phyloP scores from a whole-genome alignment of 2,113 vertebrate species.

The Erythrolamprus reginae region DNA sequence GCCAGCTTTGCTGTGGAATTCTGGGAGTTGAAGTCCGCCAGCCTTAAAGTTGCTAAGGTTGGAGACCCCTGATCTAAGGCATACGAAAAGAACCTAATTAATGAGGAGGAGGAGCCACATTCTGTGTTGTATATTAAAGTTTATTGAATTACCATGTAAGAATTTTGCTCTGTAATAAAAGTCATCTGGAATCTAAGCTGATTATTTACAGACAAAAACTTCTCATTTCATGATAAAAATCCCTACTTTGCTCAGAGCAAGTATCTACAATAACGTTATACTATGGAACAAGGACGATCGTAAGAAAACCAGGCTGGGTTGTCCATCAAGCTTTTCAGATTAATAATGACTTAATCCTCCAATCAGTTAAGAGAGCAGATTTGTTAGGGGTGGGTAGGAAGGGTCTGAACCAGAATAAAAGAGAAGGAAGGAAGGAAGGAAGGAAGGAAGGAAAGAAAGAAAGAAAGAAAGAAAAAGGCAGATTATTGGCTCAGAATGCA shows the following conservation, averaged over 20 bases:
- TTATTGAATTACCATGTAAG: constrained; percentile 73
- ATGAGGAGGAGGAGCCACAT: not conserved
- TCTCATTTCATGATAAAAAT: constrained; percentile 70
- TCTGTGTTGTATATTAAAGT: constrained; percentile 63
- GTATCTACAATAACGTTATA: constrained; percentile 69
- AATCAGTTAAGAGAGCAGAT: constrained; percentile 59
- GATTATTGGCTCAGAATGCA: constrained; percentile 29
- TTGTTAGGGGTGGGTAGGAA: not conserved
- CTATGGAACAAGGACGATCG: constrained; percentile 51
- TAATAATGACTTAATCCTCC: constrained; percentile 62
- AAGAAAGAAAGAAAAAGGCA: constrained; percentile 13
- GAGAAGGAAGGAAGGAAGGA: too few relatives aligned
- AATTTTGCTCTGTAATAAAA: constrained; percentile 73
- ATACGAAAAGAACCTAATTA: not conserved
- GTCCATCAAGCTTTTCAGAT: constrained; percentile 58
- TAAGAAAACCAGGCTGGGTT: constrained; percentile 27
- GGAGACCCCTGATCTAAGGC: too few relatives aligned
- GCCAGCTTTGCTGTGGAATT: too few relatives aligned
- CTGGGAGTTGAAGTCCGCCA: too few relatives aligned
- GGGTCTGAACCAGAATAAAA: constrained; percentile 41
- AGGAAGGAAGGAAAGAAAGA: too few relatives aligned
- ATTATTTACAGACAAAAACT: constrained; percentile 81
- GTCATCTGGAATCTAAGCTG: constrained; percentile 69
- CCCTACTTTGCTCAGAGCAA: constrained; percentile 62
- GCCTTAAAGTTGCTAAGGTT: too few relatives aligned